Evolutionary conservation across 2,888 invertebrate species (phyloP), one percentile per base, ranked within the genome.

Genomic region (Nectonema munidae): DNA sequence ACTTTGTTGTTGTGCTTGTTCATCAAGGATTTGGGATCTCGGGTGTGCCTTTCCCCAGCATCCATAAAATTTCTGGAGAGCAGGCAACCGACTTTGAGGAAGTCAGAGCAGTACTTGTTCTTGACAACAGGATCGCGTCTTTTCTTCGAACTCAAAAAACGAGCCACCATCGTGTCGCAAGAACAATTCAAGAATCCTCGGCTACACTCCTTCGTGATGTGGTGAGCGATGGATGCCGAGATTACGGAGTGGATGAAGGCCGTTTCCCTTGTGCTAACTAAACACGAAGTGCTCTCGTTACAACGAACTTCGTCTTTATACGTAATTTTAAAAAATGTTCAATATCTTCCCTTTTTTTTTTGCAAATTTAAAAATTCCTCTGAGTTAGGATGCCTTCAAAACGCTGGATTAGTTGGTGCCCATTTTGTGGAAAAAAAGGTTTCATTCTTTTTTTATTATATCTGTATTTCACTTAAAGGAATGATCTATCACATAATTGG

Each of bases 1-100:
- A 75, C 81, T 50, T 74, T 67, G 61, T 83, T 86, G 56, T 89
- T 89, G 61, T 89, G 86, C 42, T 79, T 64, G 59, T 83, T 86
- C 77, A 83, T 81, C 48, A 76, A 63, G 42, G 76, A 72, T 39
- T 81, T 61, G 13, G 70, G 71, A 51, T 79, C 79, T 1, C 69
- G 46, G 29, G 45, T 40, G 9, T 41, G 32, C 35, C 41, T 63
- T 56, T 83, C 81, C 28, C 77, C 61, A 37, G 76, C 73, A 56
- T 83, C 81, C 47, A 79, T 64, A 59, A 83, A 86, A 50, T 71
- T 67, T 44, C 77, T 60, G 40, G 81, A 71, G 54, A 79, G 71
- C 47, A 69, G 63, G 53, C 55, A 49, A 29, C 57, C 61, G 44
- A 57, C 53, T 41, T 68, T 68, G 43, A 74, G 67, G 54, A 77